phyloP scores from a whole-genome alignment of 2,113 vertebrate species.

The Apteryx owenii region DNA sequence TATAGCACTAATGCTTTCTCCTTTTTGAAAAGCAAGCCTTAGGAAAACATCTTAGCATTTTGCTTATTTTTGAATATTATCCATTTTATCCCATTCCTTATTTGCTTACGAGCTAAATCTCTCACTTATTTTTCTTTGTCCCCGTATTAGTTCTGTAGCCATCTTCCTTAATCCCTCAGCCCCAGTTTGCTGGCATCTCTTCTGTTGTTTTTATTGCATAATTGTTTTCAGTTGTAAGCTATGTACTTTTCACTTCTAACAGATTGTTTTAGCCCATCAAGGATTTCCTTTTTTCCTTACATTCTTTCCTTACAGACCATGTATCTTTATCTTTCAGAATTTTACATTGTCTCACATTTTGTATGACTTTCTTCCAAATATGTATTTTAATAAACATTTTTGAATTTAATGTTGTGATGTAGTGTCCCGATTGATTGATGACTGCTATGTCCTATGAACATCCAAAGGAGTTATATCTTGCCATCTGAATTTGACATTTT shows the following conservation, averaged over 20 bases:
- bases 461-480: not conserved
- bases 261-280: not conserved
- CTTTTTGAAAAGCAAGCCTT: not conserved
- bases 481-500: not conserved
- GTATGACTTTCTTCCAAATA: not conserved
- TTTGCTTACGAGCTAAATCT: not conserved
- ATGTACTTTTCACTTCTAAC: not conserved
- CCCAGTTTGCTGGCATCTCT: not conserved
- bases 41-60: fast-evolving
- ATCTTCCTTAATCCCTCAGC: not conserved
- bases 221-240: not conserved
- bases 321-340: not conserved
- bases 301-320: not conserved
- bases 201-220: not conserved
- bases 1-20: not conserved
- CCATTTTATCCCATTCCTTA: not conserved
- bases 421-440: not conserved
- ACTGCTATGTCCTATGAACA: not conserved
- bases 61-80: not conserved
- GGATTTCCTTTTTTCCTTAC: not conserved
- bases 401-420: not conserved
- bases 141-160: not conserved
- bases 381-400: not conserved
- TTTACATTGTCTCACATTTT: not conserved
- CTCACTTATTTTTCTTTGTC: not conserved